These are phyloP conservation scores for Melanaphis sacchari DNA, from an alignment of 1,140 invertebrate species.

Conservation along the genomic window DNA sequence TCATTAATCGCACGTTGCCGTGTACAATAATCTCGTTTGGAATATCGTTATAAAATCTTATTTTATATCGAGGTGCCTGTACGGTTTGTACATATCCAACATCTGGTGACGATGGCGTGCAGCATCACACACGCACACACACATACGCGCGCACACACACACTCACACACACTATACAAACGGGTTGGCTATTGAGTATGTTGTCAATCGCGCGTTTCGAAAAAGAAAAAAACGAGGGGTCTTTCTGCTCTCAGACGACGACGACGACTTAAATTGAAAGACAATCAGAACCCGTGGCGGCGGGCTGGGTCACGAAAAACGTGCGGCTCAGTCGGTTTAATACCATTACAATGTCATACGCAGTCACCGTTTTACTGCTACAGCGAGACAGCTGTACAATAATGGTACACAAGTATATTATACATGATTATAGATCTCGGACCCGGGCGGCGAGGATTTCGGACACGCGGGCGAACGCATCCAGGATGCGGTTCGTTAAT, in stretches of 20 bases:
- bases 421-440: background rate
- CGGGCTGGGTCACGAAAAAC: background rate
- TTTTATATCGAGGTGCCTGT: background rate
- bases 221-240: background rate
- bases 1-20: background rate
- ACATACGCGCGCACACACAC: background rate
- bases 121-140: background rate
- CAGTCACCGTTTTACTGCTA: background rate
- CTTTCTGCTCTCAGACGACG: background rate
- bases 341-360: background rate
- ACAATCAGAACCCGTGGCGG: conserved; percentile 15
- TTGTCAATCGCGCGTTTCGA: conserved; percentile 23
- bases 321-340: background rate
- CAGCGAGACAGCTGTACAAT: background rate
- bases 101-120: background rate
- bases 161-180: background rate
- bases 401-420: too few species aligned
- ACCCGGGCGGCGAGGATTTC: background rate
- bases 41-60: background rate
- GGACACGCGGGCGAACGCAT: background rate
- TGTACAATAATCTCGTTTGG: background rate
- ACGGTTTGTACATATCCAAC: background rate
- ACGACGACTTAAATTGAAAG: conserved; percentile 43
- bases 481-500: conserved; percentile 45
- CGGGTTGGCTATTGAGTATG: conserved; percentile 12